These are phyloP conservation scores for Drosophila longiperda DNA, from an alignment of 2,888 invertebrate genomes.

Conservation along the genomic window DNA sequence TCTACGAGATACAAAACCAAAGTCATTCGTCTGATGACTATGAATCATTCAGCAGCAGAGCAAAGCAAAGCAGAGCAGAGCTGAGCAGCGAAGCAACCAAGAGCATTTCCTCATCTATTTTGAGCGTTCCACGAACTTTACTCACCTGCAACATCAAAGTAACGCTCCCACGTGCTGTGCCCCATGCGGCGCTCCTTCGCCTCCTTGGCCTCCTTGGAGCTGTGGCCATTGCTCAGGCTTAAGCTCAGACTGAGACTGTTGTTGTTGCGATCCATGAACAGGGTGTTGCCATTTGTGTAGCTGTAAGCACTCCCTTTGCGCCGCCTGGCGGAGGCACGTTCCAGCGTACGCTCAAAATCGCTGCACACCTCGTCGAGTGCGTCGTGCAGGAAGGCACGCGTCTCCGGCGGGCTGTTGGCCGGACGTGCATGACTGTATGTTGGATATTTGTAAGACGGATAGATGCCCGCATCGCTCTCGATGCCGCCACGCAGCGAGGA, in stretches of 20 bases:
- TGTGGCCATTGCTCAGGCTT: conserved; percentile 55
- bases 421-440: conserved; percentile 40
- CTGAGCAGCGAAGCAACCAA: conserved; percentile 28
- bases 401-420: conserved; percentile 83
- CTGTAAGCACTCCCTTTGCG: conserved; percentile 66
- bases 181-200: conserved; percentile 54
- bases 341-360: conserved; percentile 90
- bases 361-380: conserved; percentile 88
- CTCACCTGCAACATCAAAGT: conserved; percentile 80
- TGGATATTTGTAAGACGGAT: conserved; percentile 45
- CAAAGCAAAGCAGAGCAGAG: conserved; percentile 1
- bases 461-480: conserved; percentile 72
- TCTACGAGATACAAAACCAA: conserved; percentile 62
- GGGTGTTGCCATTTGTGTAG: conserved; percentile 36
- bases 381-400: conserved; percentile 84
- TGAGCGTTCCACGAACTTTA: conserved; percentile 22
- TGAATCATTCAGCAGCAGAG: conserved; percentile 57
- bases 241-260: conserved; percentile 65
- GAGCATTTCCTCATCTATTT: conserved; percentile 57
- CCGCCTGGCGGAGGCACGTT: conserved; percentile 85
- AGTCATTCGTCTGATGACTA: conserved; percentile 38
- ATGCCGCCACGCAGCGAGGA: conserved; percentile 77
- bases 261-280: conserved; percentile 81
- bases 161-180: conserved; percentile 68
- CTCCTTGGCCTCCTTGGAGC: conserved; percentile 52